Evolutionary conservation across 2,888 invertebrate species (phyloP).

Genomic region (Horisme vitalbata): DNA sequence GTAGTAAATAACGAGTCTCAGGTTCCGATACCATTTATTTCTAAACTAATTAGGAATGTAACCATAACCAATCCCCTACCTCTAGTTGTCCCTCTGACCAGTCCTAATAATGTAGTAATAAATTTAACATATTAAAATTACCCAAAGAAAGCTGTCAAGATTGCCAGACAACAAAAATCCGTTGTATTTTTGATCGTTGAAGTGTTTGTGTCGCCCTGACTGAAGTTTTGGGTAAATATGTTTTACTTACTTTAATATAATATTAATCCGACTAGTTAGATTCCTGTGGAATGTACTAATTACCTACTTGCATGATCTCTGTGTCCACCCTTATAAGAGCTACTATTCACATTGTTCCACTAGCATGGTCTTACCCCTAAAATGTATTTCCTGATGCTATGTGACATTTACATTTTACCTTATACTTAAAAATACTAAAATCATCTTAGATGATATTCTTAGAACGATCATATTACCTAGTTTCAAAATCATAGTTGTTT

Average conservation of each 20-base stretch:
- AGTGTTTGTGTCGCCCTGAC: slow-evolving; percentile 79
- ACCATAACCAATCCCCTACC: slow-evolving; percentile 6
- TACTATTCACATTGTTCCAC: slow-evolving; percentile 54
- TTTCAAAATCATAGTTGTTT: slow-evolving; percentile 38
- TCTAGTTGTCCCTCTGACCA: slow-evolving; percentile 8
- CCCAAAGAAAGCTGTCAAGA: slow-evolving; percentile 80
- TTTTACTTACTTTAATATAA: slow-evolving; percentile 74
- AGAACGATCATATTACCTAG: slow-evolving; percentile 26
- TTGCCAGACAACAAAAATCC: slow-evolving; percentile 65
- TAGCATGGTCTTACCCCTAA: slow-evolving; percentile 60
- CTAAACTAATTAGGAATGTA: not conserved
- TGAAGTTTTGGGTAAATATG: slow-evolving; percentile 80
- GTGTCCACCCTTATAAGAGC: slow-evolving; percentile 60
- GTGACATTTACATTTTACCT: slow-evolving; percentile 28
- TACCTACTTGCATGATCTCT: slow-evolving; percentile 71
- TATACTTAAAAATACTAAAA: slow-evolving; percentile 36
- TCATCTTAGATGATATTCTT: slow-evolving; percentile 51
- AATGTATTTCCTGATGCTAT: slow-evolving; percentile 25
- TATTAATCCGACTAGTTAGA: slow-evolving; percentile 70
- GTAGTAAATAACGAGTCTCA: too few relatives aligned
- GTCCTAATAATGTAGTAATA: slow-evolving; percentile 14
- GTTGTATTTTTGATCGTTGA: slow-evolving; percentile 66
- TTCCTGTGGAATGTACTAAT: slow-evolving; percentile 78
- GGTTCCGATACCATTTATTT: slow-evolving; percentile 11
- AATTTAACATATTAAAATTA: slow-evolving; percentile 32